A percentile compares a stretch with the other conserved stretches of the same genome.
These are phyloP conservation scores for Lepidocyrtinus sp. DNA, from an alignment of 2,888 invertebrate species.

Conservation along the genomic window DNA sequence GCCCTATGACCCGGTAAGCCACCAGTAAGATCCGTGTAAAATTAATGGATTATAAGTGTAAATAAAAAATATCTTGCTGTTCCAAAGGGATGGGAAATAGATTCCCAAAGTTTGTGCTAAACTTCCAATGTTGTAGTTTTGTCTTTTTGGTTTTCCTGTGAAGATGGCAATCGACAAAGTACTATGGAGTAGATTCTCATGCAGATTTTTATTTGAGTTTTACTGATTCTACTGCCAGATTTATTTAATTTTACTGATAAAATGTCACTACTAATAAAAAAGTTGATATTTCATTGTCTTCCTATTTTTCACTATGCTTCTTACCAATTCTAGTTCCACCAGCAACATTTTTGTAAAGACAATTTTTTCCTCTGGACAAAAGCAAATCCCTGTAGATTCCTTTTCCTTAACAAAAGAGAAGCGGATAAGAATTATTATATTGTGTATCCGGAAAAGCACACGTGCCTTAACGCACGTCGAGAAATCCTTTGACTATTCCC, in stretches of 20 bases:
- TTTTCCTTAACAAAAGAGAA: background rate
- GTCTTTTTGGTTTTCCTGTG: background rate
- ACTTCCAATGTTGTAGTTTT: background rate
- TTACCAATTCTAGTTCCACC: background rate
- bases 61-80: slow-evolving; percentile 36
- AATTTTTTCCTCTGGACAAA: background rate
- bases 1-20: slow-evolving; percentile 66
- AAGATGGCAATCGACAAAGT: background rate
- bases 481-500: slow-evolving; percentile 14
- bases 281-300: background rate
- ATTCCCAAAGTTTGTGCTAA: background rate
- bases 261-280: background rate
- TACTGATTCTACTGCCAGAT: too few relatives aligned
- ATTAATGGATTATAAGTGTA: background rate
- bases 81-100: background rate
- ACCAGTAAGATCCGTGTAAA: slow-evolving; percentile 49
- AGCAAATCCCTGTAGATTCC: background rate
- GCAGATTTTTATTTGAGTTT: background rate
- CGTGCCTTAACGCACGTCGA: slow-evolving; percentile 38
- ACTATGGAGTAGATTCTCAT: background rate
- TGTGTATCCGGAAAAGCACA: slow-evolving; percentile 36
- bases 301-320: background rate
- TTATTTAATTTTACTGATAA: too few relatives aligned
- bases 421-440: background rate
- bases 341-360: background rate